Evolutionary conservation across 1,140 invertebrate species (phyloP), one percentile per base, ranked within the genome.

Genomic region (Nasonia longicornis): DNA sequence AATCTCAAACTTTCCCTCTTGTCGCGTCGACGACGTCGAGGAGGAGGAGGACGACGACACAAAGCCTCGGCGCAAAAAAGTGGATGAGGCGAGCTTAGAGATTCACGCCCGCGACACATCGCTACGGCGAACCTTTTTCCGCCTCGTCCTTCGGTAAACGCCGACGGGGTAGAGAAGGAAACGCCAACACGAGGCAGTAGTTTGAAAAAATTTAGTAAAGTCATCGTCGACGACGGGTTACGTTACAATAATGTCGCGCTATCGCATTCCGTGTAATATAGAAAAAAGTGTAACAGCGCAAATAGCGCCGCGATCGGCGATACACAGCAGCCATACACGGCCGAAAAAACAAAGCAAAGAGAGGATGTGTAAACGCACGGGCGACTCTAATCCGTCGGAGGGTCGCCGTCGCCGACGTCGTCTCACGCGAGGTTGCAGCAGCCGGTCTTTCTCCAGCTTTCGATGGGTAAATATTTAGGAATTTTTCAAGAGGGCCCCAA

Each of bases 401-500:
- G 26, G 45, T 67, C 64, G 10, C 3, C 45, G 10, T 11, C 22
- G 69, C 10, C 69, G n/a, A 4, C 45, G n/a, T 11, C 22, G 69
- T n/a, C 69, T 31, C 42, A 52, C 72, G 45, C 20, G 45, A 74
- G 42, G 45, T 26, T 20, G 72, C 58, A 63, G 58, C 64, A 58
- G 20, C 64, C 64, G 64, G 63, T 64, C 63, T n/a, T 85, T 84
- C 86, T 86, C 81, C 81, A 83, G 26, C 12, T 35, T 66, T 70
- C 83, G 82, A 84, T 20, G 85, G 84, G 88, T 89, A 89, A 90
- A 89, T 89, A 89, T 90, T 90, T 90, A 87, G 86, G 85, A 89
- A 89, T 89, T 88, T 87, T 87, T 88, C 22, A 87, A 88, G 86
- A 74, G 87, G 58, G 87, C 75, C 81, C 84, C 86, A 84, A 89